Evolutionary conservation across 2,113 vertebrate species (phyloP).

Genomic region (Microtus montanus): DNA sequence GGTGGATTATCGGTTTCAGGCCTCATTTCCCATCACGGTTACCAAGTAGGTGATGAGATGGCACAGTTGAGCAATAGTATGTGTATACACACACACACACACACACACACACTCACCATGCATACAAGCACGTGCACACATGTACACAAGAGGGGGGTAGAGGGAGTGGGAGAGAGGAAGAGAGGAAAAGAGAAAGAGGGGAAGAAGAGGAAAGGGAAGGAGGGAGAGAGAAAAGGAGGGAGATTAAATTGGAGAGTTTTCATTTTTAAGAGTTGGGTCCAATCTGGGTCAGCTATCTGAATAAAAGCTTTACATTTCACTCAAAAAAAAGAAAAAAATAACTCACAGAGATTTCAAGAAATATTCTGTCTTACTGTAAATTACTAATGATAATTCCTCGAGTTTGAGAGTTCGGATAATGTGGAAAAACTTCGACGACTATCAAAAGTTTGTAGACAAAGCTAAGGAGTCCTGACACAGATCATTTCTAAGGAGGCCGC

Average conservation of each 20-base stretch:
- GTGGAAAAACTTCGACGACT: conserved; percentile 27
- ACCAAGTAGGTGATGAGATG: conserved; percentile 49
- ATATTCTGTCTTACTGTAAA: conserved; percentile 18
- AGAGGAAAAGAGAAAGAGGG: not conserved
- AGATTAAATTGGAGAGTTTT: not conserved
- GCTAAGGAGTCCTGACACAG: not conserved
- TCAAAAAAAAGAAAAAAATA: not conserved
- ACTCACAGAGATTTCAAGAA: not conserved
- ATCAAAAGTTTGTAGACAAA: conserved; percentile 10
- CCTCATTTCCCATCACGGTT: conserved; percentile 41
- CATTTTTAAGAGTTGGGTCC: conserved; percentile 22
- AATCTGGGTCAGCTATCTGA: not conserved
- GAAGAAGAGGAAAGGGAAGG: not conserved
- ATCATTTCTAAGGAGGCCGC: not conserved
- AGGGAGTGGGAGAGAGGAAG: not conserved
- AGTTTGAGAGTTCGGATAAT: not conserved
- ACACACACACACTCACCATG: too few species aligned
- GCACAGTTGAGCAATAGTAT: conserved; percentile 24
- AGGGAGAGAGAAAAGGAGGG: not conserved
- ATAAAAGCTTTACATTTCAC: conserved; percentile 46
- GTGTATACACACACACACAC: not conserved
- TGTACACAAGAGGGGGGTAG: not conserved
- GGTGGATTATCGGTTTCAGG: conserved; percentile 62
- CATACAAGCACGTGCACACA: not conserved
- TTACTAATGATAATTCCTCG: not conserved